Evolutionary conservation across 1,140 invertebrate genomes (phyloP), one percentile per base, ranked within the genome.

Genomic region (Polypedilum pembai): DNA sequence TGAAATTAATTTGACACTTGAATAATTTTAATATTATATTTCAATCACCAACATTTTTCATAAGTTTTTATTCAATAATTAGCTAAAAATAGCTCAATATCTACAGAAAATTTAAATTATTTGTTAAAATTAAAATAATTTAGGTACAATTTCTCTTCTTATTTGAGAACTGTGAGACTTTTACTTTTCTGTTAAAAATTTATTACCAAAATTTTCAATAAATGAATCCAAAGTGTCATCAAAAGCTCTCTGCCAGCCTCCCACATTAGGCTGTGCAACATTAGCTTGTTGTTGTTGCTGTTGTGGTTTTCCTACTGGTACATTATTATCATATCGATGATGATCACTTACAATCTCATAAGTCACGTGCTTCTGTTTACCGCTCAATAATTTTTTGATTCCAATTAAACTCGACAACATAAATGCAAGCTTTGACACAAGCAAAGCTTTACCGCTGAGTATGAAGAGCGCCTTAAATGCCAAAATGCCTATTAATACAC

Each of bases 391-490:
- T 77, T 93, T 93, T 84, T 93, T 93, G 77, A 94, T 80, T 18
- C 91, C 92, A 74, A 94, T 91, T 74, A 93, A 89, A 33, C 88
- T 88, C 0, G 91, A 90, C 10, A 93, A 79, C 0, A 93, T 84
- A 4, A 94, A 85, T 1, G 92, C 92, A 63, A 93, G 88, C 85
- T 94, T 94, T 73, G 90, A 91, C 7, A 94, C 87, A 0, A 93
- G 86, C 0, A 94, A 84, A 33, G 92, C 92, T 83, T 94, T 93
- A 77, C 91, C 91, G 3, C 93, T 91, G 40, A 94, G 85, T 3
- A 94, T 82, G n/a, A 90, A 89, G 0, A 94, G 82, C 8, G 89
- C 92, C 78, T 93, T 93, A 80, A 93, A 90, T 1, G 91, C 88
- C 12, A 94, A 78, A 45, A 90, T 90, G 40, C 90, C 92, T 8